Evolutionary conservation across 2,888 invertebrate species (phyloP).

Genomic region (Cerastis rubricosa): DNA sequence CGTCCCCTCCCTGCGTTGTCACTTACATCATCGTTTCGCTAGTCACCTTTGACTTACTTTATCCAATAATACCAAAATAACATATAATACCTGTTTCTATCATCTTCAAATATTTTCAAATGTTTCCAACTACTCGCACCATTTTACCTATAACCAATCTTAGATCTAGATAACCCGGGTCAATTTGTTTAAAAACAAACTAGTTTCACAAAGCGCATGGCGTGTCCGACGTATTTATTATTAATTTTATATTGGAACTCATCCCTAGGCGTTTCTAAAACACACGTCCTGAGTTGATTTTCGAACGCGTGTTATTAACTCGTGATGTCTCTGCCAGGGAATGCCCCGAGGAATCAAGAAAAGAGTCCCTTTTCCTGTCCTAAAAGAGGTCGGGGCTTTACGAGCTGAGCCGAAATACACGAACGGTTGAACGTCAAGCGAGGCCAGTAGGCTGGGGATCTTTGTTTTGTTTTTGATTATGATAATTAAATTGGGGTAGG

Average conservation of each 20-base stretch:
- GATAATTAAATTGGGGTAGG: not conserved
- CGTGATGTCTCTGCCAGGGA: not conserved
- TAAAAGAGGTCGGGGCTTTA: not conserved
- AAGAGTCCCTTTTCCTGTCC: not conserved
- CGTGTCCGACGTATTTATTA: not conserved
- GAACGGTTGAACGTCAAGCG: not conserved
- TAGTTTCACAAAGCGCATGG: not conserved
- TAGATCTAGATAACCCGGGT: not conserved
- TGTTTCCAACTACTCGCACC: not conserved
- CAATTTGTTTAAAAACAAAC: not conserved
- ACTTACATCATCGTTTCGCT: not conserved
- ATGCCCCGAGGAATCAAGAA: not conserved
- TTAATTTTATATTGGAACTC: not conserved
- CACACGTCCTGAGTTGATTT: not conserved
- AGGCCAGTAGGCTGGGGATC: not conserved
- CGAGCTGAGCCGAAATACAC: not conserved
- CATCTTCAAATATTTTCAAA: not conserved
- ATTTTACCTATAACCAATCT: not conserved
- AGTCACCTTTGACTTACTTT: not conserved
- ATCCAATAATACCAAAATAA: conserved; percentile 6
- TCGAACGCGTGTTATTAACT: not conserved
- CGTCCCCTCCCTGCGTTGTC: not conserved
- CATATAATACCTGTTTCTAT: not conserved
- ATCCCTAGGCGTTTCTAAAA: not conserved
- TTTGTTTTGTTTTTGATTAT: not conserved